A percentile compares a stretch with the other conserved stretches of the same genome.
phyloP scores from a whole-genome alignment of 1,140 invertebrate genomes.

The Polyergus mexicanus region DNA sequence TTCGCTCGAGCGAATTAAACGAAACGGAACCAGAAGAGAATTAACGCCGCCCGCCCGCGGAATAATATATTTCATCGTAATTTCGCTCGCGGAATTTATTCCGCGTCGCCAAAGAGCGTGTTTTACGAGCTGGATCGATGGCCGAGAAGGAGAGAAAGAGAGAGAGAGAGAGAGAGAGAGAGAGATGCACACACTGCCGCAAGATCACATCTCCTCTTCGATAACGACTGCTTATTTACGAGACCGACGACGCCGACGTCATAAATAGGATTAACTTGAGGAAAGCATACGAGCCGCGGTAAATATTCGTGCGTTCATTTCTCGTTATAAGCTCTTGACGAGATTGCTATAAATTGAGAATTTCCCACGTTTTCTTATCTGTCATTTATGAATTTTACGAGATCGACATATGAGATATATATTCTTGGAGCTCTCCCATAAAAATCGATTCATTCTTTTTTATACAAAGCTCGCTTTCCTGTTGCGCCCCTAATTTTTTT shows the following conservation, averaged over 20 bases:
- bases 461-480: neutral
- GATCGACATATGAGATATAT: slow-evolving; percentile 25
- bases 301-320: slow-evolving; percentile 23
- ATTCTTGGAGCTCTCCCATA: neutral
- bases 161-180: too few species aligned
- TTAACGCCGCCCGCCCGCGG: slow-evolving; percentile 5
- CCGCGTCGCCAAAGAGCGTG: slow-evolving; percentile 4
- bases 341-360: slow-evolving; percentile 4
- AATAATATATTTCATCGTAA: slow-evolving; percentile 32
- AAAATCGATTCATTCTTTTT: slow-evolving; percentile 1
- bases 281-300: slow-evolving; percentile 32
- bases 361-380: slow-evolving; percentile 5
- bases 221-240: slow-evolving; percentile 51
- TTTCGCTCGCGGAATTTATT: slow-evolving; percentile 28
- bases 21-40: slow-evolving; percentile 35
- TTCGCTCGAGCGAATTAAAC: slow-evolving; percentile 66
- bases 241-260: slow-evolving; percentile 7
- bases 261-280: slow-evolving; percentile 41
- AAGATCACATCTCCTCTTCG: slow-evolving; percentile 31
- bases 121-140: slow-evolving; percentile 46
- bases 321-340: neutral
- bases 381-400: slow-evolving; percentile 15
- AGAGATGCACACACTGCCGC: neutral
- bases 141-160: neutral
- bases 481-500: neutral